phyloP scores from a whole-genome alignment of 2,113 vertebrate species.

The Romanogobio albipinnatus region DNA sequence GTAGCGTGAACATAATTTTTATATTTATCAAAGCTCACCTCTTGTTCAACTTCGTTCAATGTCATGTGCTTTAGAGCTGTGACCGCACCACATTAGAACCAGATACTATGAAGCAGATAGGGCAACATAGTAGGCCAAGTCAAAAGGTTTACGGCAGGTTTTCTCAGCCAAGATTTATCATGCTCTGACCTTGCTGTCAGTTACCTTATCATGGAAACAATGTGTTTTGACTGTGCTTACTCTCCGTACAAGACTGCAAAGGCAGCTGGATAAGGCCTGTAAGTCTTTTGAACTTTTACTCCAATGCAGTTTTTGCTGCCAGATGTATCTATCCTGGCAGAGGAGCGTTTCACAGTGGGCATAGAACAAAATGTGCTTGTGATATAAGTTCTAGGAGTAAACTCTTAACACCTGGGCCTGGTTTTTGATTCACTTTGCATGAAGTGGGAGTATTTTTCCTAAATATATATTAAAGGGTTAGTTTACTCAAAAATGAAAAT shows the following conservation, averaged over 20 bases:
- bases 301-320: constrained; percentile 66
- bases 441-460: background rate
- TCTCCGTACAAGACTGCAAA: constrained; percentile 70
- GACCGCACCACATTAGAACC: constrained; percentile 66
- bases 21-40: constrained; percentile 54
- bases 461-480: background rate
- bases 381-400: constrained; percentile 25
- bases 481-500: too few relatives aligned
- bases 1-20: constrained; percentile 34
- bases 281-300: constrained; percentile 65
- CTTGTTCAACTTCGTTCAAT: constrained; percentile 52
- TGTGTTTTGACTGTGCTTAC: constrained; percentile 63
- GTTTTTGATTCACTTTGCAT: background rate
- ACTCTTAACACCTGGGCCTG: constrained; percentile 46
- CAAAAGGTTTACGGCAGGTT: constrained; percentile 63
- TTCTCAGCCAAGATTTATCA: constrained; percentile 65
- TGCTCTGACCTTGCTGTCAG: constrained; percentile 58
- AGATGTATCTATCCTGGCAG: constrained; percentile 74
- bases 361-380: constrained; percentile 25
- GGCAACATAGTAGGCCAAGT: constrained; percentile 57
- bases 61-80: constrained; percentile 59
- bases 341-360: constrained; percentile 54
- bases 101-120: constrained; percentile 54
- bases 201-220: constrained; percentile 68
- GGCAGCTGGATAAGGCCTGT: constrained; percentile 70